These are phyloP conservation scores for Pelochelys cantorii DNA, from an alignment of 2,797 vertebrate genomes.

Conservation along the genomic window DNA sequence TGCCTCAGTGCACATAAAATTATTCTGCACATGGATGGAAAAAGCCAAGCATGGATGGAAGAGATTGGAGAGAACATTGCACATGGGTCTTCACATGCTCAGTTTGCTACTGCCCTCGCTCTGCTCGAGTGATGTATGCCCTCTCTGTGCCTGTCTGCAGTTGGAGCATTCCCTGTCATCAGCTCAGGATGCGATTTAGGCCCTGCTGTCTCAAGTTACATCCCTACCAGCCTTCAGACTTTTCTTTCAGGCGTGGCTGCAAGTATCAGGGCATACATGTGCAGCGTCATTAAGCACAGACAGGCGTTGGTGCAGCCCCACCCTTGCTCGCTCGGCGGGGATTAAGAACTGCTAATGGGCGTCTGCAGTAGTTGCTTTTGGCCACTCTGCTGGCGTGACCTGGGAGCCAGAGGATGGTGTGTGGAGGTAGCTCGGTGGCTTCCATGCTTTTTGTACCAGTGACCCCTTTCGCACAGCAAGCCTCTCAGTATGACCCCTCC, in stretches of 20 bases:
- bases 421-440: background rate
- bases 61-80: no score
- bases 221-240: background rate
- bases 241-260: background rate
- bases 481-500: no score
- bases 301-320: background rate
- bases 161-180: background rate
- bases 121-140: background rate
- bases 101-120: background rate
- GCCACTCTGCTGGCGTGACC: constrained; percentile 31
- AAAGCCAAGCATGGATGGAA: no score
- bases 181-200: background rate
- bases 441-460: no score
- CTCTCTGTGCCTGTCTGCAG: background rate
- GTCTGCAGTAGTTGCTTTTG: constrained; percentile 35
- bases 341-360: background rate
- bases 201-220: background rate
- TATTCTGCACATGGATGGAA: no score
- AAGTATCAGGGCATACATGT: background rate
- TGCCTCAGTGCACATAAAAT: no score
- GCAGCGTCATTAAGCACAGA: background rate
- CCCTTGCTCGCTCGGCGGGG: background rate
- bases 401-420: background rate
- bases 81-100: background rate
- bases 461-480: no score